Percentiles rank a stretch among this genome's conserved stretches.
Evolutionary conservation across 2,113 vertebrate genomes (phyloP).

Genomic region (Myotis davidii): DNA sequence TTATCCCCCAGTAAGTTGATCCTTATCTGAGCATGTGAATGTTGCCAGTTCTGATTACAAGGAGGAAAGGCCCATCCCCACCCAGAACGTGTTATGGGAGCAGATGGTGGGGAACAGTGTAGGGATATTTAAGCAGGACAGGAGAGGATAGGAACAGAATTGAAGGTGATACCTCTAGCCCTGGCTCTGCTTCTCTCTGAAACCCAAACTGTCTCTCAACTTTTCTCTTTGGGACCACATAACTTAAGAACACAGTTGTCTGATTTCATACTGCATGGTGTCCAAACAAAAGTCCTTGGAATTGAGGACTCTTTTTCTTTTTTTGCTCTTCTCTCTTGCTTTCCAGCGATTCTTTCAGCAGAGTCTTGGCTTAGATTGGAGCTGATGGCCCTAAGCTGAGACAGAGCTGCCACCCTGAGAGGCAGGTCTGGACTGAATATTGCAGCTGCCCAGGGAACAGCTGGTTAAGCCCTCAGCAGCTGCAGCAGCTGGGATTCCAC

Average conservation of each 20-base stretch:
- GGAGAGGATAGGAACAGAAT: not conserved
- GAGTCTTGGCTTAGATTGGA: constrained; percentile 11
- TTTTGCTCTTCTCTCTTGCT: constrained; percentile 2
- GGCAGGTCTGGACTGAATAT: not conserved
- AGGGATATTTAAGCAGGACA: not conserved
- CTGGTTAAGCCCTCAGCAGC: constrained; percentile 75
- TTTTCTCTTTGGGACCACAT: not conserved
- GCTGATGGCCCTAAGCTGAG: constrained; percentile 3
- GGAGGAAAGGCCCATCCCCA: not conserved
- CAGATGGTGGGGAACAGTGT: not conserved
- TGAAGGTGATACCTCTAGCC: not conserved
- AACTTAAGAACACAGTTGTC: constrained; percentile 13
- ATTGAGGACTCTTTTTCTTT: not conserved
- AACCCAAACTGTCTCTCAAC: constrained; percentile 17
- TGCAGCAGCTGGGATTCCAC: constrained; percentile 70
- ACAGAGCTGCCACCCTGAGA: constrained; percentile 3
- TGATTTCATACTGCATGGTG: not conserved
- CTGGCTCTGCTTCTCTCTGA: constrained; percentile 15
- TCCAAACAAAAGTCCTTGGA: constrained; percentile 2
- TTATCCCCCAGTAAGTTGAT: not conserved
- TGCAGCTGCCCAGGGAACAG: constrained; percentile 71
- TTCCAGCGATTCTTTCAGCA: not conserved
- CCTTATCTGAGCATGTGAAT: not conserved
- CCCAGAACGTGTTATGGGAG: not conserved
- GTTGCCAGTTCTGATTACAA: not conserved